A percentile compares a stretch with the other conserved stretches of the same genome.
Evolutionary conservation across 2,888 invertebrate genomes (phyloP).

Genomic region (Athalia circularis): DNA sequence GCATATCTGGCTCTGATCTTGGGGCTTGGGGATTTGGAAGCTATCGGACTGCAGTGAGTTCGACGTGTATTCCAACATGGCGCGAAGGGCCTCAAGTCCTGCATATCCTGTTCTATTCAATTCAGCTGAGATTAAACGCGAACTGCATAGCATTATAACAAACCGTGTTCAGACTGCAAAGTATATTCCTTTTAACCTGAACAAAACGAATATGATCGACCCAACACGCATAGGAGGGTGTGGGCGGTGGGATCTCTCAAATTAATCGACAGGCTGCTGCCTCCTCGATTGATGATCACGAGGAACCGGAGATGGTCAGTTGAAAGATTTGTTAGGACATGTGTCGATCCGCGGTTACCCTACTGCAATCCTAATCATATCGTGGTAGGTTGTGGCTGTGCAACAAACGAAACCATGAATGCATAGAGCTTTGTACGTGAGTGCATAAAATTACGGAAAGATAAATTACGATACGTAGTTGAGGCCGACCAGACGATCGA

Average conservation of each 20-base stretch:
- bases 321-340: neutral
- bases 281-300: too few species aligned
- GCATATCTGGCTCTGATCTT: neutral
- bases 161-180: conserved; percentile 12
- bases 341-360: neutral
- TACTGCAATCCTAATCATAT: neutral
- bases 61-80: too few species aligned
- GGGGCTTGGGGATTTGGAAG: neutral
- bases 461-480: conserved; percentile 7
- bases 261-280: neutral
- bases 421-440: too few species aligned
- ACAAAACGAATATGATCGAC: neutral
- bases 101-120: conserved; percentile 29
- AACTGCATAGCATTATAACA: conserved; percentile 23
- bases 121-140: conserved; percentile 38
- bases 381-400: too few species aligned
- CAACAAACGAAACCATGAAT: neutral
- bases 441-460: too few species aligned
- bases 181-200: neutral
- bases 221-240: neutral
- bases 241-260: neutral
- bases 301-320: neutral
- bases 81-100: neutral
- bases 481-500: too few species aligned
- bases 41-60: neutral